Evolutionary conservation across 2,888 invertebrate genomes (phyloP), one percentile per base, ranked within the genome.

Genomic region (Drosophila kanekoi): DNA sequence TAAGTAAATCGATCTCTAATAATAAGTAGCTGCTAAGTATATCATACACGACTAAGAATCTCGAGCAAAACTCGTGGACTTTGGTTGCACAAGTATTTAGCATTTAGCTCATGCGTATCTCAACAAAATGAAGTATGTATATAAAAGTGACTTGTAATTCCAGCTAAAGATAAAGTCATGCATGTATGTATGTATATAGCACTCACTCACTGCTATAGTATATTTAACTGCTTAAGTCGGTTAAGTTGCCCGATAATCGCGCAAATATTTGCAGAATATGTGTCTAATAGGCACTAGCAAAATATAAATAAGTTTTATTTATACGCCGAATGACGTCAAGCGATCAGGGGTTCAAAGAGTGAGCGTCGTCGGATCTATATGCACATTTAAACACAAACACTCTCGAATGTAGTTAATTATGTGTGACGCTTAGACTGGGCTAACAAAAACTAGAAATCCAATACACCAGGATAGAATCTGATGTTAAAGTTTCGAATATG

Each of bases 281-380:
- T 58, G 33, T 38, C 47, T 38, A 35, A 8, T 44, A 6, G 44
- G 47, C 48, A 41, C 16, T 40, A 56, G 43, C 49, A 47, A 35
- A 28, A 44, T 41, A 60, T 28, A 43, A 43, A 58, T 47, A 52
- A 28, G 33, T 49, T 68, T 57, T 81, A 68, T 79, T 85, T 85
- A 64, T 65, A 75, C 35, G 49, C 45, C 62, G 37, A 72, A 66
- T 87, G 88, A 87, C 88, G 88, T 82, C 88, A 82, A 71, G 62
- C 58, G 52, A 49, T 63, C 45, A 23, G 37, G 32, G 69, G 53
- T 58, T 69, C 38, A 60, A 68, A 38, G 45, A 33, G 37, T n/a
- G 38, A 51, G 40, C 41, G 45, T 28, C 16, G 59, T 47, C 33
- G 40, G 40, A 37, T 54, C 23, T 68, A 52, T 52, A 18, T 62